phyloP scores from a whole-genome alignment of 2,888 invertebrate genomes.

The Ernsta delagoae region DNA sequence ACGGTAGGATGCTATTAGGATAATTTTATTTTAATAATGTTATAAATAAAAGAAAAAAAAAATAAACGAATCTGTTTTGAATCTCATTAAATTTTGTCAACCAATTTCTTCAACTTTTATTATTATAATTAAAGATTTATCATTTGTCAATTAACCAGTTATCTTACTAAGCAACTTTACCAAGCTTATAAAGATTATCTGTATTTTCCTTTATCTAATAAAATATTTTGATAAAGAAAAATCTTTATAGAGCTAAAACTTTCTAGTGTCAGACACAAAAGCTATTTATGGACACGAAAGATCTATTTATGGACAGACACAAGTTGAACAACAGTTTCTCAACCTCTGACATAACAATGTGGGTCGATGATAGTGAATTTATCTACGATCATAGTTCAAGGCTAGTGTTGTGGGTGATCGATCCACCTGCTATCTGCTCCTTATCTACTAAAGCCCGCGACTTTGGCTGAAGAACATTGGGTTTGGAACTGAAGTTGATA shows the following conservation, averaged over 20 bases:
- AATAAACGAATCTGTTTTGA: no score
- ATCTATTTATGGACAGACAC: constrained; percentile 3
- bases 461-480: background rate
- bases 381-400: constrained; percentile 39
- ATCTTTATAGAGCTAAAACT: background rate
- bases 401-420: background rate
- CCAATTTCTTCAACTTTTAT: no score
- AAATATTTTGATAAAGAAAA: no score
- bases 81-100: no score
- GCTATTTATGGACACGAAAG: background rate
- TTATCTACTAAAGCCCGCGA: background rate
- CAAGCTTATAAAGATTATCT: no score
- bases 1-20: background rate
- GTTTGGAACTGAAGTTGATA: background rate
- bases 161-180: no score
- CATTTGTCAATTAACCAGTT: no score
- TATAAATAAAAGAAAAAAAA: no score
- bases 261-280: background rate
- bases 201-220: no score
- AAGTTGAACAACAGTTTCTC: constrained; percentile 13
- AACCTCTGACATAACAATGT: constrained; percentile 43
- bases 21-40: no score
- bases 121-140: no score
- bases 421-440: background rate
- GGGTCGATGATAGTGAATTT: constrained; percentile 45